These are phyloP conservation scores for Drymodes brunneopygia DNA, from an alignment of 2,113 vertebrate genomes.

Conservation along the genomic window DNA sequence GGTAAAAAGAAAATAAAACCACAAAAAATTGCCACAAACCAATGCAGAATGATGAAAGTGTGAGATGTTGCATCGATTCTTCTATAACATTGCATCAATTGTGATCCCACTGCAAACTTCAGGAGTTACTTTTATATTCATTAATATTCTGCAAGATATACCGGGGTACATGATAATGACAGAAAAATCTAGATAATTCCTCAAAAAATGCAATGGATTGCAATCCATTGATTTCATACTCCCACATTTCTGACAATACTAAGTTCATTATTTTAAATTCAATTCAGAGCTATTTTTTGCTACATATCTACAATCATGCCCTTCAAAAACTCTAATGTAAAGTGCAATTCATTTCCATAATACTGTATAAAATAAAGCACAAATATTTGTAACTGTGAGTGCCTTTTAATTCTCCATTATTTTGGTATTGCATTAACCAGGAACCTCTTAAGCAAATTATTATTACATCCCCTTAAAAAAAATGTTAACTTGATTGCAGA, in stretches of 20 bases:
- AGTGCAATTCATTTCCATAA: slow-evolving; percentile 20
- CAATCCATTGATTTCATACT: not conserved
- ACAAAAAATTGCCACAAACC: not conserved
- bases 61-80: not conserved
- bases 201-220: not conserved
- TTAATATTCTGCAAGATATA: not conserved
- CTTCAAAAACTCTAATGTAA: not conserved
- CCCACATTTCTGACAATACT: not conserved
- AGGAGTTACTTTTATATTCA: not conserved
- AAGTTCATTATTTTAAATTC: slow-evolving; percentile 25
- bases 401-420: not conserved
- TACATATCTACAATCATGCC: not conserved
- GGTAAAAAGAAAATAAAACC: not conserved
- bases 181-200: not conserved
- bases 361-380: not conserved
- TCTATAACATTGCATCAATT: not conserved
- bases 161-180: not conserved
- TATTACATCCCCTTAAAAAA: not conserved
- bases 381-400: not conserved
- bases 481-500: not conserved
- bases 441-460: not conserved
- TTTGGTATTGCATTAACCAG: not conserved
- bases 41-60: not conserved
- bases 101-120: not conserved
- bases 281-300: slow-evolving; percentile 28